phyloP scores from a whole-genome alignment of 2,113 vertebrate species.

The Hylia prasina region DNA sequence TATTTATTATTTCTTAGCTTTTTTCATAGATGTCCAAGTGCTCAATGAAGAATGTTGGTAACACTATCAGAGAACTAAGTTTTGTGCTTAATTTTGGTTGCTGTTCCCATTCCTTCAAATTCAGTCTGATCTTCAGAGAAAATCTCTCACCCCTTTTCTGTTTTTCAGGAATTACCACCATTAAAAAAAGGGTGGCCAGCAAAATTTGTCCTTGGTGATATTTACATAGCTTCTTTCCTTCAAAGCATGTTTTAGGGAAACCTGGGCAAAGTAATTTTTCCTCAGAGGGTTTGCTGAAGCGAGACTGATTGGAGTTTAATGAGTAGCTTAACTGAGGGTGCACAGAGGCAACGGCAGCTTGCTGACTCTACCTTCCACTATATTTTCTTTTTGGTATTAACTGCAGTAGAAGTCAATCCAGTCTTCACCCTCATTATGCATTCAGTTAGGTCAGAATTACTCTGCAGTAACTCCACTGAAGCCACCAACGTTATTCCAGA shows the following conservation, averaged over 20 bases:
- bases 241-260: background rate
- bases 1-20: background rate
- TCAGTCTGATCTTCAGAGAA: background rate
- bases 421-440: background rate
- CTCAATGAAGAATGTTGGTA: background rate
- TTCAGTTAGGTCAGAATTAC: background rate
- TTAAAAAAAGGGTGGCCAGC: background rate
- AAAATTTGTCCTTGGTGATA: background rate
- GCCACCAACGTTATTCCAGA: accelerated
- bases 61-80: background rate
- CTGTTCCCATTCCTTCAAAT: background rate
- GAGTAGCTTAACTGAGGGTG: background rate
- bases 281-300: background rate
- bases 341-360: background rate
- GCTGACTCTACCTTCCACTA: background rate
- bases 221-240: background rate
- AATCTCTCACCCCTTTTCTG: background rate
- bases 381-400: background rate
- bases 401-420: background rate
- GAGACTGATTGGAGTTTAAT: background rate
- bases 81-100: background rate
- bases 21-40: background rate
- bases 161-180: background rate
- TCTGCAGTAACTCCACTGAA: background rate
- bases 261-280: background rate